Base-by-base conservation (phyloP, 2,113 vertebrate species). In the Papio anubis region DNA sequence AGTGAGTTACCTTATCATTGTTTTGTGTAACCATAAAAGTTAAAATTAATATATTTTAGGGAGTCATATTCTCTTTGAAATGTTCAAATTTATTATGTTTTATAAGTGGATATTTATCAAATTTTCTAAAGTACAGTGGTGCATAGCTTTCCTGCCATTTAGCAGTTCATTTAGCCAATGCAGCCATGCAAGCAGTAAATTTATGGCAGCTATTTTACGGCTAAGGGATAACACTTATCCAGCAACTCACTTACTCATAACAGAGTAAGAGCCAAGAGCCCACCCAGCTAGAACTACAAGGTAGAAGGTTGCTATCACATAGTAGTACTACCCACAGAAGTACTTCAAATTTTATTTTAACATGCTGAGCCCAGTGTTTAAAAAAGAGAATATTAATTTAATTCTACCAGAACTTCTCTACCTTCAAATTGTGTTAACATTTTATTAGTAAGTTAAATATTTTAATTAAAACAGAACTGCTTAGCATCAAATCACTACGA, bases 381-480 rank as follows among this genome's bases (percentile, higher is more conserved):
- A 30, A 86, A 89, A 57, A 83, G 38, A 40, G 27, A 80, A 30
- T 92, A 95, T 83, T 50, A 66, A 48, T 78, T 61, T 35, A 94
- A 92, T 66, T 79, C 55, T 40, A 93, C 86, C 23, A 90, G 18
- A 92, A 59, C 38, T n/a, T 88, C 30, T 94, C 81, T 78, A 66
- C 25, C 72, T 94, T 94, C 79, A 82, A 79, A 86, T 21, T 73
- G 61, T 81, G 35, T 52, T 72, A 75, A 83, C 80, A 95, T 40
- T 73, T 91, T 92, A 96, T 88, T 89, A 91, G 86, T 50, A 80
- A 97, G 93, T 88, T 94, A 93, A 94, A 92, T 82, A 88, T 80
- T 30, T 95, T 85, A 89, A 95, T 94, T 94, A 93, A 96, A 95
- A 92, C 32, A 94, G 83, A 95, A 73, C 79, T 81, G 23, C 70